These are phyloP conservation scores for Xenops minutus DNA, from an alignment of 2,797 vertebrate genomes.

Conservation along the genomic window DNA sequence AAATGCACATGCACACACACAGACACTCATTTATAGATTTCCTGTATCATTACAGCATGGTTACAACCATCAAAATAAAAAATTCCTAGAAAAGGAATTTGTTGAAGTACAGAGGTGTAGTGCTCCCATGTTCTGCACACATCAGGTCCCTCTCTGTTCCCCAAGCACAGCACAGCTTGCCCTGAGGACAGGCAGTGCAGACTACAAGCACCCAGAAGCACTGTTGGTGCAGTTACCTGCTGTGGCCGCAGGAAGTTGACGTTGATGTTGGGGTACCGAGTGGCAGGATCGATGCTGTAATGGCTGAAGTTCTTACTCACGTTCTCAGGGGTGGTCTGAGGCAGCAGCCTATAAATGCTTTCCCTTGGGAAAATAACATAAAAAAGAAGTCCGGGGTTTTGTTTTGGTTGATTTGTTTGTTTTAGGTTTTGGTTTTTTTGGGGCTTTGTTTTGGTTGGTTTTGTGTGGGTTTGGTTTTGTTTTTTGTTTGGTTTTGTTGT, in stretches of 20 bases:
- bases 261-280: conserved; percentile 96
- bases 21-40: not conserved
- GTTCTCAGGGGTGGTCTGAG: conserved; percentile 97
- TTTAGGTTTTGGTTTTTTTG: not conserved
- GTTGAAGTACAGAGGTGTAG: not conserved
- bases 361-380: conserved; percentile 78
- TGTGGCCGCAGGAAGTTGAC: conserved; percentile 89
- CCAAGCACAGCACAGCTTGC: not conserved
- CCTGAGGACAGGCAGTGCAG: not conserved
- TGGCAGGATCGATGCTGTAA: conserved; percentile 93
- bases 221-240: conserved; percentile 79
- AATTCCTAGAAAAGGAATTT: not conserved
- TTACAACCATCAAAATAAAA: not conserved
- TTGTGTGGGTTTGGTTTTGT: not conserved
- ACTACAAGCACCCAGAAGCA: not conserved
- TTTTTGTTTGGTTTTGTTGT: not conserved
- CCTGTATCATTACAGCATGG: not conserved
- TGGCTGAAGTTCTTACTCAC: conserved; percentile 97
- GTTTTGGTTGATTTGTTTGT: not conserved
- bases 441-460: not conserved
- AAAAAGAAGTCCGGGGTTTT: not conserved
- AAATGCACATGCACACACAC: not conserved
- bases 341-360: conserved; percentile 93
- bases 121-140: fast-evolving
- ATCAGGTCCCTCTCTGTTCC: not conserved